phyloP scores from a whole-genome alignment of 2,888 invertebrate genomes.

The Sepioteuthis lessoniana region DNA sequence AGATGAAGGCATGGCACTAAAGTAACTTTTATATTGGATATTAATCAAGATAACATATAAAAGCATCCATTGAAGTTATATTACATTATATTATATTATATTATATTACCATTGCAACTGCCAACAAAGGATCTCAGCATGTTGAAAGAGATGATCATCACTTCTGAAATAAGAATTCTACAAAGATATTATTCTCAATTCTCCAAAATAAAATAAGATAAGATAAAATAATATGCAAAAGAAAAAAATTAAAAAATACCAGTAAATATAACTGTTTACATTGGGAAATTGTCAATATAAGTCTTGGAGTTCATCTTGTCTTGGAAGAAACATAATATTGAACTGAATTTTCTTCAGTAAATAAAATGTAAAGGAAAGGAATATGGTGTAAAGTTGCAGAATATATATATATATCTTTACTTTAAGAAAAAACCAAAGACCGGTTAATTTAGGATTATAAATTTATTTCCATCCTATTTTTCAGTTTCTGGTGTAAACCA shows the following conservation, averaged over 20 bases:
- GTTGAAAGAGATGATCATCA: background rate
- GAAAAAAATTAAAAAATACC: background rate
- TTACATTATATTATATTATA: background rate
- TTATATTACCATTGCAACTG: background rate
- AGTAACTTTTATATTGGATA: background rate
- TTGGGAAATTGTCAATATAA: background rate
- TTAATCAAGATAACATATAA: constrained; percentile 21
- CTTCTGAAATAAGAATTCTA: background rate
- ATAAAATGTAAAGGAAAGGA: no score
- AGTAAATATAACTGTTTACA: background rate
- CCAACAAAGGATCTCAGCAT: background rate
- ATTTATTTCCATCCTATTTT: no score
- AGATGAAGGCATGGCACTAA: background rate
- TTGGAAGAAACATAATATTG: no score
- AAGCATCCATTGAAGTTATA: background rate
- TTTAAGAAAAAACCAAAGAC: no score
- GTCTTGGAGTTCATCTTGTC: no score
- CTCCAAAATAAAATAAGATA: background rate
- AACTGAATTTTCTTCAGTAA: no score
- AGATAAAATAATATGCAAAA: background rate
- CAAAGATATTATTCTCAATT: background rate
- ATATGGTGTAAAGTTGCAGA: no score
- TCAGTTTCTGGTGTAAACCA: no score
- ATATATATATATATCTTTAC: no score
- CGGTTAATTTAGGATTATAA: no score